These are phyloP conservation scores for Phyllopteryx taeniolatus DNA, from an alignment of 2,113 vertebrate genomes.

Conservation along the genomic window DNA sequence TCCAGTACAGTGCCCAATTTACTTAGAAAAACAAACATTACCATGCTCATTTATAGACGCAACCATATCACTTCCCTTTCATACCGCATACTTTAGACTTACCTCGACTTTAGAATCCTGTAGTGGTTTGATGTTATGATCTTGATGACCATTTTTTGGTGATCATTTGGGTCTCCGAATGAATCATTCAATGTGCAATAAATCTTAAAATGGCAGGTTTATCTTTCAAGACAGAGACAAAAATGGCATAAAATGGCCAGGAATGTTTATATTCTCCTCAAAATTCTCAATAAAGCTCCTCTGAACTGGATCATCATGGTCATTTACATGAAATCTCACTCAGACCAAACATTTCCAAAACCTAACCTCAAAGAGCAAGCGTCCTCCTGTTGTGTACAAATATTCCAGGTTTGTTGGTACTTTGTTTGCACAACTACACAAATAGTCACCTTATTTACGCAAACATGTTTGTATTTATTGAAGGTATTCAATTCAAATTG, in stretches of 20 bases:
- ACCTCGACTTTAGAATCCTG: background rate
- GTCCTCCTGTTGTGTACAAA: background rate
- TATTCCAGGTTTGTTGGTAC: background rate
- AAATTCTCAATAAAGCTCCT: background rate
- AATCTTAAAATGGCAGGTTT: background rate
- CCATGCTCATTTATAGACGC: background rate
- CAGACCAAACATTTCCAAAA: background rate
- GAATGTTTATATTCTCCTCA: background rate
- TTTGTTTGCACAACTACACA: background rate
- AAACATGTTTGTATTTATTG: background rate
- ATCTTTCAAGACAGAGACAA: background rate
- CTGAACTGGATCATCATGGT: background rate
- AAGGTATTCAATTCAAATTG: slow-evolving; percentile 38
- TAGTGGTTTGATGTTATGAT: background rate
- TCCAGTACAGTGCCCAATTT: background rate
- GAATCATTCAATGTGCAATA: background rate
- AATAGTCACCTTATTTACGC: background rate
- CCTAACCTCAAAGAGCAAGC: background rate
- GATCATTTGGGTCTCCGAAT: background rate
- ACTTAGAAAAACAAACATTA: background rate
- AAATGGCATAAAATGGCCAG: background rate
- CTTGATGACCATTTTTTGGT: background rate
- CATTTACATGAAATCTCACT: background rate
- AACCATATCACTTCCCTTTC: background rate
- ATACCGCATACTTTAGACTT: background rate